Evolutionary conservation across 1,140 invertebrate genomes (phyloP), one percentile per base, ranked within the genome.

Genomic region (Drosophila equinoxialis): DNA sequence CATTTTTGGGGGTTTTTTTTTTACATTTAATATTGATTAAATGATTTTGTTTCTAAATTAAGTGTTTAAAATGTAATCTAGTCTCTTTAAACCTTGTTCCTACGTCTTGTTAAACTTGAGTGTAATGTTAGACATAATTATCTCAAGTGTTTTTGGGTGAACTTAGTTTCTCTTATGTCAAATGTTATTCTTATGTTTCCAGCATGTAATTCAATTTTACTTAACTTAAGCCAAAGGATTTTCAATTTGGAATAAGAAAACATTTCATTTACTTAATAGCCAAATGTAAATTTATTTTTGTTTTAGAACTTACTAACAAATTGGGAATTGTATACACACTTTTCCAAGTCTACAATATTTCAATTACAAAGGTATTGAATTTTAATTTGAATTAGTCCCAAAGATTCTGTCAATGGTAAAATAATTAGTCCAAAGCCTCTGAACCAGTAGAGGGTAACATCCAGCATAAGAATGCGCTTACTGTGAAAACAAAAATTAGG

Each of bases 381-480:
- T 48, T 20, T 7, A 48, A 48, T 20, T 23, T 23, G 8, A 10
- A 51, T 11, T 51, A 51, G 45, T 51, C 17, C 45, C 45, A 51
- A 11, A 6, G 5, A 7, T 23, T 23, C 17, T 23, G 17, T 23
- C 45, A 48, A 20, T 48, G 7, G 14, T 10, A 8, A 3, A 7
- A 17, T 33, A 26, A 26, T 33, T 58, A 58, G 30, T 58, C 55
- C 55, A 58, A 58, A 35, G 55, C 55, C 30, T 58, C 55, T 3
- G 55, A 58, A 17, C 55, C 55, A 58, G 55, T 58, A 23, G 55
- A 14, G 55, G 55, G 55, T 17, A 58, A 58, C 30, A 58, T 14
- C 30, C 30, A 58, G 55, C 55, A 58, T n/a, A 58, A 35, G 30
- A 58, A 58, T n/a, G 55, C 55, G n/a, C 55, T 58, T 58, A 58